A percentile compares a stretch with the other conserved stretches of the same genome.
Conservation (phyloP, 92 coral and sea anemone genomes). For the Paramuricea clavata region DNA sequence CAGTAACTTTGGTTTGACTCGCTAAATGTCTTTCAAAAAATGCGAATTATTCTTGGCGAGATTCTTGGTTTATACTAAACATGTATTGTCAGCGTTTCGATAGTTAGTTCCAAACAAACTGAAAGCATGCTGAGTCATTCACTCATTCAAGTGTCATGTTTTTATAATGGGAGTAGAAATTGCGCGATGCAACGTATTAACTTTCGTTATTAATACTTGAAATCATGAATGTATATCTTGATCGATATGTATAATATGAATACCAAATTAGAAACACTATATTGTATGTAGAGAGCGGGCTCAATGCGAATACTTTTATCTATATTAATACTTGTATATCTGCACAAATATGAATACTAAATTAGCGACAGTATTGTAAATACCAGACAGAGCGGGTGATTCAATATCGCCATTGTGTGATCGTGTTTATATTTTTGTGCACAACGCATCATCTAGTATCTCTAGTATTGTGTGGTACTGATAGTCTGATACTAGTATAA, state of each 20-base stretch:
- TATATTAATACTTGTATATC: no score
- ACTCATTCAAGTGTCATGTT: not conserved
- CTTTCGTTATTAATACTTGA: not conserved
- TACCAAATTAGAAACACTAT: not conserved
- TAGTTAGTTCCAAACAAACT: not conserved
- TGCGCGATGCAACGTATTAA: not conserved
- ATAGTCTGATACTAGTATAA: no score
- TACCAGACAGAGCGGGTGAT: not conserved
- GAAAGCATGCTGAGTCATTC: conserved; percentile 20
- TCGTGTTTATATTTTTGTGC: no score
- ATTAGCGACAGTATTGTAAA: no score
- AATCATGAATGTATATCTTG: not conserved
- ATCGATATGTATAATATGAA: not conserved
- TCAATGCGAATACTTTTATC: no score
- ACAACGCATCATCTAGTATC: no score
- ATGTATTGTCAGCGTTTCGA: not conserved
- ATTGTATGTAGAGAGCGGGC: no score
- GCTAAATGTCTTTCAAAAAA: not conserved
- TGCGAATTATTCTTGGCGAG: not conserved
- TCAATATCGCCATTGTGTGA: no score
- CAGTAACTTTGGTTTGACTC: not conserved
- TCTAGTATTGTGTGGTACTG: no score
- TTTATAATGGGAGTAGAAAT: not conserved
- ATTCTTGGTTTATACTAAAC: not conserved
- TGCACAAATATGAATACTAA: no score